Evolutionary conservation across 1,140 invertebrate genomes (phyloP), one percentile per base, ranked within the genome.

Genomic region (Bombus impatiens): DNA sequence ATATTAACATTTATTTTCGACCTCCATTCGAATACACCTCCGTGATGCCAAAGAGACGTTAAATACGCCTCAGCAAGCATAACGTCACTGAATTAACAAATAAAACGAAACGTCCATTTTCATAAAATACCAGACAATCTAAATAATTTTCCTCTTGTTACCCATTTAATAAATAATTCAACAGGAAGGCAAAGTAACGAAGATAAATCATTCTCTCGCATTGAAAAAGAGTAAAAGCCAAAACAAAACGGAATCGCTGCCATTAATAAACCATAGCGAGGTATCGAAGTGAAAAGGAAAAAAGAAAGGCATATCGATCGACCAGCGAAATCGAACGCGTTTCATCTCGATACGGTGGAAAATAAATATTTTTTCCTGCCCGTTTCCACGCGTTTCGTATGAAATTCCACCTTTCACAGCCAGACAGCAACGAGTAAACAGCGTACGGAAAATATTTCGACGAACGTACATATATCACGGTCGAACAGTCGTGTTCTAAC

Each of bases 391-490:
- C 47, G 37, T 35, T 18, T 22, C 53, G 53, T 32, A 65, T n/a
- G n/a, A 82, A 75, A 82, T 44, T 65, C 53, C 57, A 40, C 53
- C 18, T 62, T 75, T 76, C 71, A 65, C 71, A 22, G 81, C 9
- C 40, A 12, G 32, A 8, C 12, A 22, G n/a, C 13, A 22, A 40
- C 81, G 71, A 75, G 47, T 65, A 82, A 82, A 82, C 57, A 72
- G 40, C 68, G 68, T 2, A 40, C 70, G 28, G 71, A 47, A 82
- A 82, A 82, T 82, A 82, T 82, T 82, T 76, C 81, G 57, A 47
- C 71, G 71, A 75, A 76, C 28, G 32, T n/a, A 76, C 15, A 22
- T n/a, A 28, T 25, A 75, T 75, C 80, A 44, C 57, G 80, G 71
- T 6, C 71, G 47, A 44, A 35, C 71, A 70, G 35, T 82, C 79